Evolutionary conservation across 2,888 invertebrate species (phyloP), one percentile per base, ranked within the genome.

Genomic region (Tenthredo scrophulariae): DNA sequence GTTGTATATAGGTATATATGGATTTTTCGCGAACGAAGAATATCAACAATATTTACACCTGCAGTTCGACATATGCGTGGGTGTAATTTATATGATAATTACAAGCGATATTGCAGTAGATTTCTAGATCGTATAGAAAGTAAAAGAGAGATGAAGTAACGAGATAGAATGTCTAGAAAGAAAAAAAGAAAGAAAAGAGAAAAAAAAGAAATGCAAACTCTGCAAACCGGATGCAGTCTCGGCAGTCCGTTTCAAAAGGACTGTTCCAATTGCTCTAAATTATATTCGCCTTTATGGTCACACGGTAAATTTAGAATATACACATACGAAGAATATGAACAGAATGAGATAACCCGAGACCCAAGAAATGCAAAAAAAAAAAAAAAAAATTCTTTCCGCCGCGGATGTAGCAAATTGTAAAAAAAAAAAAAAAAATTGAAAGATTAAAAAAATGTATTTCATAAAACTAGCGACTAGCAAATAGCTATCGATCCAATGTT

Each of bases 61-160:
- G 33, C 9, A 33, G 33, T 2, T 18, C 4, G 15, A 62, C 3
- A 22, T 26, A 58, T 9, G 26, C 10, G 10, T 4, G 33, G 33
- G 22, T 26, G 22, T 26, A 26, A 22, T 62, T 70, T 29, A n/a
- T 37, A 70, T 33, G 9, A n/a, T 70, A 70, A 70, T 70, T 70
- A 70, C 33, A 33, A n/a, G n/a, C 70, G n/a, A 33, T n/a, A 37
- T 6, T 37, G 37, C 70, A 70, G 67, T 33, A 67, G 67, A 54
- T n/a, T 54, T 54, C n/a, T 54, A 54, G 26, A 62, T 62, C 67
- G 67, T 29, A 67, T 33, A 18, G 67, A 67, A 33, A 67, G 29
- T 15, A 67, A 67, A 67, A 18, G 67, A 67, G 33, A 33, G 67
- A 29, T 18, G 29, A 67, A 33, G 33, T 18, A 67, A 67, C 67